Base-by-base conservation (phyloP, 2,113 vertebrate species). In the Apteryx mantelli region DNA sequence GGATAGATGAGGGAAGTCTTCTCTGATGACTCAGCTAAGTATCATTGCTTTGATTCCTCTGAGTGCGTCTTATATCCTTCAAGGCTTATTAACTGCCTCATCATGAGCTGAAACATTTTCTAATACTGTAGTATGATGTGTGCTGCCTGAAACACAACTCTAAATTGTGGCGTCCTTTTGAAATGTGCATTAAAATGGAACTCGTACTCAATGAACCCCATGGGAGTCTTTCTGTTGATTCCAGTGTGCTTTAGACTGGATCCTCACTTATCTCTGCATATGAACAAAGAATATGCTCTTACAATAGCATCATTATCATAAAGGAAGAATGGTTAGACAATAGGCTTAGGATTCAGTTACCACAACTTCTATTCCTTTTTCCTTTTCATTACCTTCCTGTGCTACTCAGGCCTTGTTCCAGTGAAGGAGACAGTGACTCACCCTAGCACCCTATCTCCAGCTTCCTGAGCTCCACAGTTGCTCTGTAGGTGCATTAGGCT, bases 21-120 rank as follows among this genome's bases (percentile, higher is more conserved):
- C 82, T 95, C 75, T 96, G 94, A 95, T 95, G 90, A 96, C 86
- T 96, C 90, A 97, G 93, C 92, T 92, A 95, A 93, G 92, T 94
- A 78, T 91, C 94, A 96, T 93, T 93, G 88, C 93, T 88, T 91
- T 95, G 80, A 94, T 95, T 86, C 88, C 94, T 93, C 69, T 75
- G 65, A 89, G 61, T 82, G 77, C 58, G 71, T 94, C 88, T 95
- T 92, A 94, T 74, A 91, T 91, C 80, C 94, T 97, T 96, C 95
- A 97, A 96, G 95, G 93, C 38, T 93, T 96, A 97, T 97, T 97
- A 95, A 95, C 88, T 81, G 64, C 69, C 46, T 94, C 88, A 96
- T 97, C 80, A 89, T 53, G 68, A 93, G 61, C 88, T 94, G 93
- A 97, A 96, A 55, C 13, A 55, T 52, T 95, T 95, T 92, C 88